Evolutionary conservation across 2,797 vertebrate species (phyloP), one percentile per base, ranked within the genome.

Genomic region (Pseudocheirus occidentalis): DNA sequence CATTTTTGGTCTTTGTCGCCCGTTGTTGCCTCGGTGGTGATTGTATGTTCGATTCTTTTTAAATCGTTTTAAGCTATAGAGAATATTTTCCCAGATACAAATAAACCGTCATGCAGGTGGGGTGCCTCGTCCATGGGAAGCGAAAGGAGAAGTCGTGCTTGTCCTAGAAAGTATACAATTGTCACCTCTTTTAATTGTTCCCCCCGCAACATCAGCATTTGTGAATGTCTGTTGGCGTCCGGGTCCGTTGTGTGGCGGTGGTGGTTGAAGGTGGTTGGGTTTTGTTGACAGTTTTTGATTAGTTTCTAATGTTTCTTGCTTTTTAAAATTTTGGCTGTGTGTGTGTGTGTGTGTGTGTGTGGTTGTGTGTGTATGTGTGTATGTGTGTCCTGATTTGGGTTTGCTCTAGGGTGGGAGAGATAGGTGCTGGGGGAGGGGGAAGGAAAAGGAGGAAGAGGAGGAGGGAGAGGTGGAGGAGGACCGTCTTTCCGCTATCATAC

Each of bases 41-140:
- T 95, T 97, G 92, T 97, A 94, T 92, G 95, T 97, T 97, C 81
- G 97, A 96, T 93, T 97, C 96, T 97, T 95, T 96, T 97, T 54
- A 94, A 97, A 96, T 95, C 97, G 52, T 97, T 97, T 98, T 97
- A 97, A 97, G 98, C 98, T 98, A 99, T 98, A 98, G 98, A 99
- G 98, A 98, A 98, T 98, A 98, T 98, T 98, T 98, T 98, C 99
- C 99, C 99, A 99, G 99, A 99, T 99, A 99, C 98, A 99, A 99
- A 99, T 99, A 98, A 99, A 97, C 98, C 98, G 99, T 99, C 99
- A 99, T 99, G 99, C 99, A 99, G 99, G 99, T 99, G 99, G 98
- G 98, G 98, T 98, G 99, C 99, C 98, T 98, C 99, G 99, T 99
- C 99, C 99, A 99, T 99, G 99, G 99, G 99, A 99, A 99, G 99